Percentiles rank a stretch among this genome's conserved stretches.
Evolutionary conservation across 2,888 invertebrate genomes (phyloP).

Genomic region (Ischnus inquisitorius): DNA sequence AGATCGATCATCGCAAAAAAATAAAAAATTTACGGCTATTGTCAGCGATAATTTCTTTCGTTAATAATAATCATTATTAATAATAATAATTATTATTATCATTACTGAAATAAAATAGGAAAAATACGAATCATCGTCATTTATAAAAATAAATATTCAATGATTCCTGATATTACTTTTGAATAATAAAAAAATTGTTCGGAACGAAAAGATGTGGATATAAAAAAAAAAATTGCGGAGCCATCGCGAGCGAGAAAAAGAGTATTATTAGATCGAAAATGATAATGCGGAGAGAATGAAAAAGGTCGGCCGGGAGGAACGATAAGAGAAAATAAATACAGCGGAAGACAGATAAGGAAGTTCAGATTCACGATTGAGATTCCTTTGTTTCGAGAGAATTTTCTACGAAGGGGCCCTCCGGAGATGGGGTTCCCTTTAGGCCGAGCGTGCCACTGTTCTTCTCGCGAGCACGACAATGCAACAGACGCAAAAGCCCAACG

Average conservation of each 20-base stretch:
- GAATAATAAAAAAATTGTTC: no score
- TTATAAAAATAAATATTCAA: not conserved
- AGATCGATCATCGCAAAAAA: not conserved
- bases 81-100: no score
- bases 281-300: not conserved
- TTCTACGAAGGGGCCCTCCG: constrained; percentile 48
- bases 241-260: not conserved
- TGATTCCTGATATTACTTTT: no score
- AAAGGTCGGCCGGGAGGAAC: constrained; percentile 20
- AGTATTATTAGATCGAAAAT: constrained; percentile 6
- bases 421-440: constrained; percentile 45
- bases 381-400: constrained; percentile 68
- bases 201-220: no score
- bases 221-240: not conserved
- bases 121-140: not conserved
- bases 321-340: constrained; percentile 48
- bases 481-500: constrained; percentile 17
- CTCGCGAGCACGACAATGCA: constrained; percentile 45
- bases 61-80: no score
- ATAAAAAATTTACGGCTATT: not conserved
- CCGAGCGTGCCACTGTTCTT: constrained; percentile 43
- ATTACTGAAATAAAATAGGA: not conserved
- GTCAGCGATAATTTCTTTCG: no score
- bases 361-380: constrained; percentile 72
- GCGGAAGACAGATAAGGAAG: constrained; percentile 60